A percentile compares a stretch with the other conserved stretches of the same genome.
Evolutionary conservation across 2,888 invertebrate genomes (phyloP).

Genomic region (Melanostoma mellinum): DNA sequence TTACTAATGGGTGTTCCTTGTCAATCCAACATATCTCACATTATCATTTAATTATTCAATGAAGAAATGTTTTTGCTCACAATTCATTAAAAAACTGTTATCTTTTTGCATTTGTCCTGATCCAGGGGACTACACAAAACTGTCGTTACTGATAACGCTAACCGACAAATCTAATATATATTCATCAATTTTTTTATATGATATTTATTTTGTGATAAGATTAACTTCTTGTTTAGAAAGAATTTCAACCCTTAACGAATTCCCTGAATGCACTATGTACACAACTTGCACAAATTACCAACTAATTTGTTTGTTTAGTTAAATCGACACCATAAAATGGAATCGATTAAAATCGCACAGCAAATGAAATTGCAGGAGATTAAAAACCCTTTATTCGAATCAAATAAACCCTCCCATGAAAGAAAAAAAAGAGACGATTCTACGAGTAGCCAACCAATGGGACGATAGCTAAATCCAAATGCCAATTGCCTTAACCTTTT

Average conservation of each 20-base stretch:
- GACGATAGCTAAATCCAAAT: slow-evolving; percentile 30
- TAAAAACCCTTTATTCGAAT: not conserved
- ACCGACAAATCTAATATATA: slow-evolving; percentile 51
- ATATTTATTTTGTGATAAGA: slow-evolving; percentile 58
- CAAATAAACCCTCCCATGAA: not conserved
- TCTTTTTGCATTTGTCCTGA: not conserved
- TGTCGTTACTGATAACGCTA: slow-evolving; percentile 15
- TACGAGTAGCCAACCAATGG: slow-evolving; percentile 28
- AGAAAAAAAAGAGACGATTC: not conserved
- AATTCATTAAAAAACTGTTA: no score
- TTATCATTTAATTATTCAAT: no score
- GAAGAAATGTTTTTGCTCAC: no score
- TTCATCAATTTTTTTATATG: slow-evolving; percentile 47
- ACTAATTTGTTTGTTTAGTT: not conserved
- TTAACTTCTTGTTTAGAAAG: not conserved
- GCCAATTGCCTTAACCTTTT: no score
- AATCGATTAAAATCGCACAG: slow-evolving; percentile 11
- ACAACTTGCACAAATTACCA: slow-evolving; percentile 3
- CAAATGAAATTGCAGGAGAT: slow-evolving; percentile 33
- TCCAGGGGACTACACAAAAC: not conserved
- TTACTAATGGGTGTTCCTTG: no score
- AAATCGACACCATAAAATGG: slow-evolving; percentile 27
- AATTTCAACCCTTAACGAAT: slow-evolving; percentile 12
- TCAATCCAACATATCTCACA: no score
- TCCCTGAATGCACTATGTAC: slow-evolving; percentile 13